A percentile compares a stretch with the other conserved stretches of the same genome.
phyloP scores from a whole-genome alignment of 2,113 vertebrate species.

The Damaliscus lunatus region DNA sequence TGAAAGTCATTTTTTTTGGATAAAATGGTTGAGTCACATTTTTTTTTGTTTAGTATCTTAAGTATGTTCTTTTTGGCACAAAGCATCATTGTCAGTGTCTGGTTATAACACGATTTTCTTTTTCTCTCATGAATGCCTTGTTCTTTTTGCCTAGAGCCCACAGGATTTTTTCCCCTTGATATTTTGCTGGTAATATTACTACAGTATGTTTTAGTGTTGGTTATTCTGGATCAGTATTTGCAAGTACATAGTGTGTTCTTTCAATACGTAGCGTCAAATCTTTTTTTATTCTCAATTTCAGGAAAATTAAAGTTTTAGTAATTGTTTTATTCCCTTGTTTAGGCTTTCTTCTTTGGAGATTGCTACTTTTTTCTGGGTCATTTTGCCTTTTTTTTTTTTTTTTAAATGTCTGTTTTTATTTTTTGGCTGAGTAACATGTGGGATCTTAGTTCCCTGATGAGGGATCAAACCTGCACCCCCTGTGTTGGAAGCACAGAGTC shows the following conservation, averaged over 20 bases:
- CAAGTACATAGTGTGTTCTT: background rate
- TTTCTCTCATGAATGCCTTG: background rate
- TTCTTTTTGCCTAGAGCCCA: background rate
- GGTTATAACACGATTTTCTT: background rate
- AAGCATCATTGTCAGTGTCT: background rate
- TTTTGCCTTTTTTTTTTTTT: background rate
- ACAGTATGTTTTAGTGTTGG: background rate
- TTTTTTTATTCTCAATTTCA: background rate
- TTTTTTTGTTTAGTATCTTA: background rate
- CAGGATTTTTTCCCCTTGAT: background rate
- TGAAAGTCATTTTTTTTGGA: background rate
- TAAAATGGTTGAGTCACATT: background rate
- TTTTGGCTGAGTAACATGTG: background rate
- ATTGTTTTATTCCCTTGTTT: background rate
- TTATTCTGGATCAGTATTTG: background rate
- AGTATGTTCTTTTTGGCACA: background rate
- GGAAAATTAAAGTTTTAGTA: background rate
- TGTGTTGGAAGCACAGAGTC: background rate
- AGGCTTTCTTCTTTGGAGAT: background rate
- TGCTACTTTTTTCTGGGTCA: background rate
- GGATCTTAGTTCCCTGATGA: background rate
- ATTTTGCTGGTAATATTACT: background rate
- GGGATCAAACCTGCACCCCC: background rate
- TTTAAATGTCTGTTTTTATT: background rate
- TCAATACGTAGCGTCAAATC: background rate